Conservation (phyloP, 2,888 invertebrate genomes). For the Drosophila affinis region DNA sequence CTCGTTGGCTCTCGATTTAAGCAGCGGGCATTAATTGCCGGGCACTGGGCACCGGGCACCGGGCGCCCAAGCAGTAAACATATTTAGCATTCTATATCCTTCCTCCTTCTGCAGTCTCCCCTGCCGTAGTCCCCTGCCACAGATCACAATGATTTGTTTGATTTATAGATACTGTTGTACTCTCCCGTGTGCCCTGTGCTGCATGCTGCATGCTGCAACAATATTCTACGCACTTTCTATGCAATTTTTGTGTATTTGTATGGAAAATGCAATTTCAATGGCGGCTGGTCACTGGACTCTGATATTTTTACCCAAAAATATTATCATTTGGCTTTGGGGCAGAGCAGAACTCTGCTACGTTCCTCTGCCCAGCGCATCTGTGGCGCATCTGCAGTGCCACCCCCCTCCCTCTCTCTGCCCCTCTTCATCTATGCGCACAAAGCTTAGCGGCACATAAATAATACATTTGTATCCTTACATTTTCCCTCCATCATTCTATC, state of each 20-base stretch:
- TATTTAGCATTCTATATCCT: conserved; percentile 26
- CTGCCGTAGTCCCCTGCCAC: not conserved
- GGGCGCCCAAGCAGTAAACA: conserved; percentile 48
- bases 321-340: conserved; percentile 39
- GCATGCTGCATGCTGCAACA: conserved; percentile 5
- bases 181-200: not conserved
- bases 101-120: conserved; percentile 6
- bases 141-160: conserved; percentile 34
- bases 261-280: conserved; percentile 51
- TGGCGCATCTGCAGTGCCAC: conserved; percentile 14
- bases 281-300: not conserved
- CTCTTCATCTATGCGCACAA: conserved; percentile 50
- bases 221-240: conserved; percentile 44
- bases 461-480: conserved; percentile 71
- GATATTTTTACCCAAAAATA: conserved; percentile 49
- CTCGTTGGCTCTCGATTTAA: conserved; percentile 36
- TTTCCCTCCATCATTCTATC: conserved; percentile 50
- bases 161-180: conserved; percentile 37
- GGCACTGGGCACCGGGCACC: not conserved
- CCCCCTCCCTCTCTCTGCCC: not conserved
- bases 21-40: conserved; percentile 63
- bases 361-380: not conserved
- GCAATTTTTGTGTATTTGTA: conserved; percentile 14
- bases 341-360: not conserved
- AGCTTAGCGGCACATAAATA: conserved; percentile 76